Evolutionary conservation across 2,113 vertebrate species (phyloP).

Genomic region (Bubalus kerabau): DNA sequence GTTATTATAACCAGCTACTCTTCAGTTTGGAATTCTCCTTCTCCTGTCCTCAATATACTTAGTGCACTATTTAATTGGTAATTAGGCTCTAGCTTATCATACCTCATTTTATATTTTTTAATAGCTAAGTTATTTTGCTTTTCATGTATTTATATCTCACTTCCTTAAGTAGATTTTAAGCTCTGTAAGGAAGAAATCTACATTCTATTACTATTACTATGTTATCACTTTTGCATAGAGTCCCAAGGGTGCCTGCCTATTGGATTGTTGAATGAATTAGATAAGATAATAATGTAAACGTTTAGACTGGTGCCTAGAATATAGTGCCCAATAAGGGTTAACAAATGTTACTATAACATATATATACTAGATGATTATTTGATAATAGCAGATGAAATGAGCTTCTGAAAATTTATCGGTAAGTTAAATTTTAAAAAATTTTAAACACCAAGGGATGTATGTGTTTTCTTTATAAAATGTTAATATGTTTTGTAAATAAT

Average conservation of each 20-base stretch:
- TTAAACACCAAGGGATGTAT: not conserved
- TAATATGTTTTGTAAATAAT: not conserved
- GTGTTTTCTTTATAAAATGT: conserved; percentile 32
- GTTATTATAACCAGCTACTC: not conserved
- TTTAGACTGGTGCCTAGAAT: not conserved
- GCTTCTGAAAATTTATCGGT: not conserved
- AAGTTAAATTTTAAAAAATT: not conserved
- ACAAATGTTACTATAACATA: not conserved
- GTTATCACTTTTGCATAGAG: not conserved
- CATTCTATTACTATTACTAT: not conserved
- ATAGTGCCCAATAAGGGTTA: not conserved
- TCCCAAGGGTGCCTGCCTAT: not conserved
- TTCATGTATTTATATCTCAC: not conserved
- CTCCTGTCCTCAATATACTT: not conserved
- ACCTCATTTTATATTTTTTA: not conserved
- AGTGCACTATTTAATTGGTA: not conserved
- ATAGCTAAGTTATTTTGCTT: conserved; percentile 1
- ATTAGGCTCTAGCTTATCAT: not conserved
- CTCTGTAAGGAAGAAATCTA: not conserved
- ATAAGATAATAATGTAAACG: not conserved
- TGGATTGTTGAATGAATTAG: not conserved
- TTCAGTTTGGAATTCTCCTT: not conserved
- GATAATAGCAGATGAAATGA: not conserved
- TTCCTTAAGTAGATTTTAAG: not conserved
- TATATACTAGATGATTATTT: not conserved